Evolutionary conservation across 1,140 invertebrate species (phyloP).

Genomic region (Drosophila watanabei): DNA sequence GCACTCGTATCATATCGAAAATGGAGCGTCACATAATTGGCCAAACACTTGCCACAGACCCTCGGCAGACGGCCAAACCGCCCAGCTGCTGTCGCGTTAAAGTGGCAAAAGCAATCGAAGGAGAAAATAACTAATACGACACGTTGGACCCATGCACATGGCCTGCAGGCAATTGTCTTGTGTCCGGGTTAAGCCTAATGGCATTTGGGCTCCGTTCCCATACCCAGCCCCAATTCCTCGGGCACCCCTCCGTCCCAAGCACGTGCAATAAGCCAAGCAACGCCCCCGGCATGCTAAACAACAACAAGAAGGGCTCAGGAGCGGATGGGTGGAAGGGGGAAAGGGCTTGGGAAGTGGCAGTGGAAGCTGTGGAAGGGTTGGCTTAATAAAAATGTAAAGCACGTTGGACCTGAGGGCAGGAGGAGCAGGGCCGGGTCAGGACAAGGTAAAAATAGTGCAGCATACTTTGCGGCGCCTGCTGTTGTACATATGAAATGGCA

Average conservation of each 20-base stretch:
- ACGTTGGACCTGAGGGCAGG: constrained; percentile 51
- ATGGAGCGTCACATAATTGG: constrained; percentile 78
- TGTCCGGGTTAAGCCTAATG: constrained; percentile 76
- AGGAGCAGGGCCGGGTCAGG: constrained; percentile 12
- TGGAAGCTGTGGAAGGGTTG: constrained; percentile 58
- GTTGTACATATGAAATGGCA: constrained; percentile 80
- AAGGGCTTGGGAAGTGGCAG: background rate
- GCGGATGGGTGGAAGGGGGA: constrained; percentile 2
- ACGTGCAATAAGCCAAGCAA: constrained; percentile 84
- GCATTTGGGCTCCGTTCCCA: constrained; percentile 58
- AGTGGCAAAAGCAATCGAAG: constrained; percentile 83
- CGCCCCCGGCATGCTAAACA: constrained; percentile 81
- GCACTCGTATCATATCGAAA: constrained; percentile 67
- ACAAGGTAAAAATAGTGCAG: constrained; percentile 78
- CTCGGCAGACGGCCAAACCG: constrained; percentile 8
- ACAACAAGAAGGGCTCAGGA: constrained; percentile 38
- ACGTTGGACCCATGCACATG: constrained; percentile 75
- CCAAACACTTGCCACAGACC: constrained; percentile 65
- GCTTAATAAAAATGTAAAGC: constrained; percentile 85
- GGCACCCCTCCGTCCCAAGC: constrained; percentile 54
- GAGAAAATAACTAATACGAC: constrained; percentile 84
- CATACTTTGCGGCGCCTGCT: constrained; percentile 67
- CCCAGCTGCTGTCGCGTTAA: constrained; percentile 73
- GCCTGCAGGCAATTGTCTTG: constrained; percentile 83
- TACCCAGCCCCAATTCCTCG: background rate